Conservation (phyloP, 2,888 invertebrate genomes). For the Tuta absoluta region DNA sequence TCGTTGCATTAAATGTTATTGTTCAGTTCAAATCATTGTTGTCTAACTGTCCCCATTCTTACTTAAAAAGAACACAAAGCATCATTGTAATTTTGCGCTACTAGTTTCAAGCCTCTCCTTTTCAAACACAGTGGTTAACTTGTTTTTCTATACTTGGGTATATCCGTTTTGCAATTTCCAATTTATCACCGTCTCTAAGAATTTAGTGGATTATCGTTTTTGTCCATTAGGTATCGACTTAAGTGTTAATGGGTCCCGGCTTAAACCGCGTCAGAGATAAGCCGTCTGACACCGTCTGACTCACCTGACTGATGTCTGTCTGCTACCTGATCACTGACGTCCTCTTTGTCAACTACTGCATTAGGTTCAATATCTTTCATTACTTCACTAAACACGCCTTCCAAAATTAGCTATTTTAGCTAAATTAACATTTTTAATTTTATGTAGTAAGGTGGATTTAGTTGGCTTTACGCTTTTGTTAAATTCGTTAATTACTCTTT, state of each 20-base stretch:
- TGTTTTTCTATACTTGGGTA: constrained; percentile 40
- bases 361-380: constrained; percentile 42
- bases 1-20: background rate
- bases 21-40: background rate
- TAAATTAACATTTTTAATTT: constrained; percentile 21
- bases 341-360: constrained; percentile 42
- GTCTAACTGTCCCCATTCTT: background rate
- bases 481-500: constrained; percentile 39
- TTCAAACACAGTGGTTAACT: constrained; percentile 10
- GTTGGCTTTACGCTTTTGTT: constrained; percentile 16
- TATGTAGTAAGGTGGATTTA: constrained; percentile 20
- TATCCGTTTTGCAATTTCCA: constrained; percentile 53
- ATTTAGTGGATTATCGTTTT: constrained; percentile 73
- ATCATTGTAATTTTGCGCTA: constrained; percentile 9
- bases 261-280: constrained; percentile 67
- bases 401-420: constrained; percentile 20
- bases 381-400: constrained; percentile 20
- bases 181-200: constrained; percentile 58
- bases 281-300: constrained; percentile 64
- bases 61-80: background rate
- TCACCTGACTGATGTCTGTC: constrained; percentile 62
- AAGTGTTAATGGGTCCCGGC: constrained; percentile 73
- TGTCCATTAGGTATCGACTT: constrained; percentile 74
- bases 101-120: constrained; percentile 18
- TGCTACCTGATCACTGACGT: constrained; percentile 60